phyloP scores from a whole-genome alignment of 2,888 invertebrate species.

The Capitulum mitella region DNA sequence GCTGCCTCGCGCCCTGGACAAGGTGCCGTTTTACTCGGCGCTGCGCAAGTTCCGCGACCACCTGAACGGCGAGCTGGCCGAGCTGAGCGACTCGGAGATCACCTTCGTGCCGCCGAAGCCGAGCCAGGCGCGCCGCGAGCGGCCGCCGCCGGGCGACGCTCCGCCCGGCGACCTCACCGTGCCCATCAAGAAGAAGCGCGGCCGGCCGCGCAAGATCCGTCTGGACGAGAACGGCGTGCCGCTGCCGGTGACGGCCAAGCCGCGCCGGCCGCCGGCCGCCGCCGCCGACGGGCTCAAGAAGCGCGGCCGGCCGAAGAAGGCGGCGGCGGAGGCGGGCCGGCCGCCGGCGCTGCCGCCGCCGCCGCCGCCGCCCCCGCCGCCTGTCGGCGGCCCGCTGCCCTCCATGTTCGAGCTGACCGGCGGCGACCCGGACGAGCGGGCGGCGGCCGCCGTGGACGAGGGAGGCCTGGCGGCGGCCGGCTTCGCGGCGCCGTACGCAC shows the following conservation, averaged over 20 bases:
- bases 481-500: neutral
- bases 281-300: slow-evolving; percentile 56
- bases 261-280: slow-evolving; percentile 39
- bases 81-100: slow-evolving; percentile 78
- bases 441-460: neutral
- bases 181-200: slow-evolving; percentile 38
- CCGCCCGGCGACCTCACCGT: slow-evolving; percentile 35
- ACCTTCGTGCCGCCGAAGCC: slow-evolving; percentile 52
- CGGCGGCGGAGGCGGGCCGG: slow-evolving; percentile 32
- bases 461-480: neutral
- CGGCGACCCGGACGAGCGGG: neutral
- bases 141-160: slow-evolving; percentile 4
- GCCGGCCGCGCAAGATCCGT: slow-evolving; percentile 69
- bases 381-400: neutral
- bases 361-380: neutral
- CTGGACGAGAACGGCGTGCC: slow-evolving; percentile 49
- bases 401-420: neutral
- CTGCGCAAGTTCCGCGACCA: slow-evolving; percentile 92
- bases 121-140: slow-evolving; percentile 41
- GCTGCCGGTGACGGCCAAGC: slow-evolving; percentile 32
- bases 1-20: slow-evolving; percentile 92
- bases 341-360: too few species aligned
- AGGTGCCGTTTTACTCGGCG: slow-evolving; percentile 94
- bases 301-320: slow-evolving; percentile 56
- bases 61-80: slow-evolving; percentile 74